Evolutionary conservation across 2,113 vertebrate genomes (phyloP).

Genomic region (Prinia subflava): DNA sequence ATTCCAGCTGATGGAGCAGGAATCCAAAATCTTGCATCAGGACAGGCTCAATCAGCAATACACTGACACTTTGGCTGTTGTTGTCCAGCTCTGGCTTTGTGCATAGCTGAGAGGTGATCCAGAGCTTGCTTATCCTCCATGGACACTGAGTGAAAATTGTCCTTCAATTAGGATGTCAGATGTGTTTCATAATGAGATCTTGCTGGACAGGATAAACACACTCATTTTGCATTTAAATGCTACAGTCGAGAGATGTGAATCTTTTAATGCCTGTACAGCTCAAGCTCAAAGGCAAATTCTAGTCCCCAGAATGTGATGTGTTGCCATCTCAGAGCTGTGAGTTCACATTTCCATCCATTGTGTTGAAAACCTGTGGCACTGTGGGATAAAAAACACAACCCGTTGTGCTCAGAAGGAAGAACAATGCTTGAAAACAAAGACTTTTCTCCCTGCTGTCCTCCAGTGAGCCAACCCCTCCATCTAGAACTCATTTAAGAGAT

Average conservation of each 20-base stretch:
- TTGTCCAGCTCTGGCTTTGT: neutral
- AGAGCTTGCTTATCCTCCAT: neutral
- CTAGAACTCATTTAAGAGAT: neutral
- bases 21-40: neutral
- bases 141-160: neutral
- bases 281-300: neutral
- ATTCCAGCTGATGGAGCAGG: neutral
- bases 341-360: slow-evolving; percentile 1
- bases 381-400: neutral
- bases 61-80: neutral
- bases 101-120: neutral
- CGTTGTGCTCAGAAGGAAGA: neutral
- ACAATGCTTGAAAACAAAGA: slow-evolving; percentile 1
- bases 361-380: neutral
- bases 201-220: neutral
- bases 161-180: neutral
- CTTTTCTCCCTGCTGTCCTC: neutral
- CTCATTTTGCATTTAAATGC: neutral
- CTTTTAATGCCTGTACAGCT: neutral
- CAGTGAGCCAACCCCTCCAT: neutral
- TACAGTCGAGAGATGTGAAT: neutral
- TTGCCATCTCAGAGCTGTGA: neutral
- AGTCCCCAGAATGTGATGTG: neutral
- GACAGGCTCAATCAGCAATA: neutral
- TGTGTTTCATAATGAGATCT: neutral